These are phyloP conservation scores for Ennomos fuscantarius DNA, from an alignment of 2,888 invertebrate genomes.

Conservation along the genomic window DNA sequence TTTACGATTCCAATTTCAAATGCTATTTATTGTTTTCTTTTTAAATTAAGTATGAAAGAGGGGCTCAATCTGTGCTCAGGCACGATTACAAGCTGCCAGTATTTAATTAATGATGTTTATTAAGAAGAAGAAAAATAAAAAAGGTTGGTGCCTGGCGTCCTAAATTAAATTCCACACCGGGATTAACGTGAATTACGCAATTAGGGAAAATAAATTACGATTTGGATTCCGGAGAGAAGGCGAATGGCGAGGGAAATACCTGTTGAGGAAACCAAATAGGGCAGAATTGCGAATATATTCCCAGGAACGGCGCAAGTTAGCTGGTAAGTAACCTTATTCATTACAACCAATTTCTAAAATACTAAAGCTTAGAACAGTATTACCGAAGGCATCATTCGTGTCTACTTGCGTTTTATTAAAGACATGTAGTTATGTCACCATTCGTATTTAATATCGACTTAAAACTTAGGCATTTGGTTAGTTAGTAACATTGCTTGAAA, in stretches of 20 bases:
- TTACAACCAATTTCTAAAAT: too few species aligned
- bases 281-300: slow-evolving; percentile 16
- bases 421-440: too few species aligned
- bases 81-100: slow-evolving; percentile 44
- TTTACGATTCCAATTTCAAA: slow-evolving; percentile 61
- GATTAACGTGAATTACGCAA: slow-evolving; percentile 71
- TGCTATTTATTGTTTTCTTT: slow-evolving; percentile 52
- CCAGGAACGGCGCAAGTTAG: slow-evolving; percentile 6
- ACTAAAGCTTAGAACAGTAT: too few species aligned
- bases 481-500: too few species aligned
- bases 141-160: slow-evolving; percentile 42
- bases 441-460: too few species aligned
- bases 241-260: slow-evolving; percentile 43
- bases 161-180: slow-evolving; percentile 65
- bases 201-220: slow-evolving; percentile 72
- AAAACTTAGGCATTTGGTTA: background rate
- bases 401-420: too few species aligned
- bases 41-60: slow-evolving; percentile 49
- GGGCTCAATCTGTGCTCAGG: too few species aligned
- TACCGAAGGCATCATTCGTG: too few species aligned
- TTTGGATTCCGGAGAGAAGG: slow-evolving; percentile 51
- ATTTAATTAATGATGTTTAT: slow-evolving; percentile 55
- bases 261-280: slow-evolving; percentile 32
- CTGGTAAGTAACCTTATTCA: background rate
- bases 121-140: slow-evolving; percentile 48